Percentiles rank a stretch among this genome's conserved stretches.
Evolutionary conservation across 37 sponge, comb jelly and placozoan species (phyloP).

Genomic region (Beroe ovata): DNA sequence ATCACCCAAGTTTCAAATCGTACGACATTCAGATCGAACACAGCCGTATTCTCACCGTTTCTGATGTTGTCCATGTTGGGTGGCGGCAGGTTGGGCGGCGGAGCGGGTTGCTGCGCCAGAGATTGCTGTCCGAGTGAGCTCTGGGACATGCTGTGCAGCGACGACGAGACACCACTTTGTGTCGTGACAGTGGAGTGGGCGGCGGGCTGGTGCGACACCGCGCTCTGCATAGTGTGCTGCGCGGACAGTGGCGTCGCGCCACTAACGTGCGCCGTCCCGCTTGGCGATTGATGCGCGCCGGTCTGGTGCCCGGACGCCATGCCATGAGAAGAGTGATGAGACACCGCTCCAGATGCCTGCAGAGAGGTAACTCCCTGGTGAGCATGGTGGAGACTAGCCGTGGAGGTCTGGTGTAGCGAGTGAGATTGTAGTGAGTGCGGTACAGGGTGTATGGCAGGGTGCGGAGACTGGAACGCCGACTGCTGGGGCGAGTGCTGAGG

Average conservation of each 20-base stretch:
- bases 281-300: neutral
- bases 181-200: neutral
- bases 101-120: neutral
- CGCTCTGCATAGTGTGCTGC: neutral
- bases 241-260: neutral
- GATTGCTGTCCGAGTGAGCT: neutral
- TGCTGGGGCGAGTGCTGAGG: neutral
- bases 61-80: constrained; percentile 67
- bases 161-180: neutral
- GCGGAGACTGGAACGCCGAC: neutral
- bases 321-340: neutral
- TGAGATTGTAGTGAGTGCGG: neutral
- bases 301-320: neutral
- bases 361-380: neutral
- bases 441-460: neutral
- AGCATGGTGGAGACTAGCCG: neutral
- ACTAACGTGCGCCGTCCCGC: neutral
- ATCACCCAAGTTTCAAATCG: too few relatives aligned
- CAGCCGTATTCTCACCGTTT: neutral
- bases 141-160: neutral
- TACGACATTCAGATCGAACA: too few relatives aligned
- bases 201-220: neutral
- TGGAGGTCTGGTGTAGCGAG: neutral
- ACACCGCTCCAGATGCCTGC: neutral
- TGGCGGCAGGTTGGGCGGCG: constrained; percentile 59